phyloP scores from a whole-genome alignment of 1,140 invertebrate genomes.

The Nilaparvata lugens region DNA sequence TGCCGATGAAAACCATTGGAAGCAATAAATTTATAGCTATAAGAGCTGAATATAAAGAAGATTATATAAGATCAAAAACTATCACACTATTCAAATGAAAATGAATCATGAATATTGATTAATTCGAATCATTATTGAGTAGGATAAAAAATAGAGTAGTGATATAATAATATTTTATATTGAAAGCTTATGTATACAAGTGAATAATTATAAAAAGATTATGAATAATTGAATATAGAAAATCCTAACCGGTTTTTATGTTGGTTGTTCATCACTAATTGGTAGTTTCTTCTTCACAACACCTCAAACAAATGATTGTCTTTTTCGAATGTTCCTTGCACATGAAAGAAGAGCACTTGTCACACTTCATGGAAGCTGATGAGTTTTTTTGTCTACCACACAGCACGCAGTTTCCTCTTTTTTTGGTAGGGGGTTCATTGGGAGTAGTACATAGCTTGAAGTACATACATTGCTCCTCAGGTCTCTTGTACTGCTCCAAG shows the following conservation, averaged over 20 bases:
- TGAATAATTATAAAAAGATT: not conserved
- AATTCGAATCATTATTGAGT: not conserved
- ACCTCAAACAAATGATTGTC: not conserved
- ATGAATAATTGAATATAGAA: not conserved
- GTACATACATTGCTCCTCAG: not conserved
- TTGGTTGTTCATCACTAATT: not conserved
- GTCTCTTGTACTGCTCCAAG: not conserved
- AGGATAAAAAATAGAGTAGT: not conserved
- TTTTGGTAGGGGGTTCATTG: not conserved
- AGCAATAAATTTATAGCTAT: not conserved
- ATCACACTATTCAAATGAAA: not conserved
- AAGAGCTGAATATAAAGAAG: not conserved
- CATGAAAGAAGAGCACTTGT: slow-evolving; percentile 1
- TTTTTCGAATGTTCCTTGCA: not conserved
- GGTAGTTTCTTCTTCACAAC: not conserved
- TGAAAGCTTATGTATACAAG: not conserved
- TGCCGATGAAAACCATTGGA: not conserved
- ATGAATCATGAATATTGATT: not conserved
- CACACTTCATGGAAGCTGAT: not conserved
- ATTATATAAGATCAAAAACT: not conserved
- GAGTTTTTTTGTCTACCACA: not conserved
- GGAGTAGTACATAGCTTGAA: not conserved
- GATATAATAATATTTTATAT: not conserved
- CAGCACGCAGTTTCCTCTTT: not conserved
- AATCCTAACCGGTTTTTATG: not conserved